Percentiles rank a stretch among this genome's conserved stretches.
phyloP scores from a whole-genome alignment of 1,140 invertebrate genomes.

The Thalassaphorura encarpata region DNA sequence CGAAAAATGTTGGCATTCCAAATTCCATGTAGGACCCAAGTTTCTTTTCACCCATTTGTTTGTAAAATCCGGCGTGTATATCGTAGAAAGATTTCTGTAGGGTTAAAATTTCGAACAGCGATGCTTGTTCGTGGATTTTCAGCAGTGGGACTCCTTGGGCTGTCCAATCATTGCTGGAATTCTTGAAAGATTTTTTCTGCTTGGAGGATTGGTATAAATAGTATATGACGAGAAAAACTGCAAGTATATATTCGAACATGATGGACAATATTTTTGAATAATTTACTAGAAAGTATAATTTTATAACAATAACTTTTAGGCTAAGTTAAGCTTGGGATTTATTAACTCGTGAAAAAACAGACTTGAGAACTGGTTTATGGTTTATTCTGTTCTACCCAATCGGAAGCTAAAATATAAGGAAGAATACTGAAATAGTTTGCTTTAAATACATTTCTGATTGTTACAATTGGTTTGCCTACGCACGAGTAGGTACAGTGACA shows the following conservation, averaged over 20 bases:
- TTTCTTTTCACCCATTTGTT: background rate
- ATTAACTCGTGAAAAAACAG: too few species aligned
- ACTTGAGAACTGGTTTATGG: too few species aligned
- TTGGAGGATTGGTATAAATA: background rate
- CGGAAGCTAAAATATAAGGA: too few species aligned
- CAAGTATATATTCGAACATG: background rate
- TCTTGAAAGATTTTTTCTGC: background rate
- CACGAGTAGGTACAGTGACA: too few species aligned
- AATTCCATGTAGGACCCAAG: background rate
- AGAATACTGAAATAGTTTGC: too few species aligned
- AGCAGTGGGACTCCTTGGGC: background rate
- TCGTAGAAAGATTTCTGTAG: background rate
- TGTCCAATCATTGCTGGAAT: too few species aligned
- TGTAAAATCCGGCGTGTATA: background rate
- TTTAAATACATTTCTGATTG: too few species aligned
- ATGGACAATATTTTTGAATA: background rate
- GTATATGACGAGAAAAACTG: background rate
- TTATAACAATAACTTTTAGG: background rate
- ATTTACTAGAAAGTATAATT: background rate
- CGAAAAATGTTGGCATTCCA: background rate
- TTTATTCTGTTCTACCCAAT: too few species aligned
- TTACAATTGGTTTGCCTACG: too few species aligned
- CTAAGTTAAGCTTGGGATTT: too few species aligned
- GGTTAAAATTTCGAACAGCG: background rate
- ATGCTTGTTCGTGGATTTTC: background rate